A percentile compares a stretch with the other conserved stretches of the same genome.
Evolutionary conservation across 2,113 vertebrate genomes (phyloP).

Genomic region (Isichthys henryi): DNA sequence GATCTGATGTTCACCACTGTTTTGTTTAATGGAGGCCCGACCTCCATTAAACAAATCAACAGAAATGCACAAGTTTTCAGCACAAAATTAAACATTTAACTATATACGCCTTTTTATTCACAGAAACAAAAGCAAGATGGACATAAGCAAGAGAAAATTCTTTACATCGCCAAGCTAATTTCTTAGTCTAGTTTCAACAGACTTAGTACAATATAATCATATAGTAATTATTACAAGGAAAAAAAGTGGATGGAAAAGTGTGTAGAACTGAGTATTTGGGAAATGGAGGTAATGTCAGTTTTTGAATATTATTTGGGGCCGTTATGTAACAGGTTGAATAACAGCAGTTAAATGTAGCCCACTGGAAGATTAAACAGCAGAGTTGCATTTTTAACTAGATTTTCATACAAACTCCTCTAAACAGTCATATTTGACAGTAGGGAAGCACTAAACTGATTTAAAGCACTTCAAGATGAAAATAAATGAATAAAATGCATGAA

Average conservation of each 20-base stretch:
- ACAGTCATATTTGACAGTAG: background rate
- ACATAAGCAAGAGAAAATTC: constrained; percentile 44
- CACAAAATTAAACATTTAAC: background rate
- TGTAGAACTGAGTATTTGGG: background rate
- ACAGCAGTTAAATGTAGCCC: background rate
- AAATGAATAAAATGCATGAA: constrained; percentile 4
- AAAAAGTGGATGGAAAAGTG: background rate
- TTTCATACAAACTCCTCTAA: background rate
- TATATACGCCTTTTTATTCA: background rate
- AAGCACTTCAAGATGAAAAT: background rate
- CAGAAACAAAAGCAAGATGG: constrained; percentile 40
- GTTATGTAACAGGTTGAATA: background rate
- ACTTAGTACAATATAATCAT: background rate
- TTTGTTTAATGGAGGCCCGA: background rate
- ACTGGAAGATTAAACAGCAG: background rate
- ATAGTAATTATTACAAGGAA: no score
- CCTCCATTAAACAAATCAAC: background rate
- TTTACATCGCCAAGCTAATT: constrained; percentile 57
- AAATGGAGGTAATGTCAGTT: background rate
- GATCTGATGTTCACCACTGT: background rate
- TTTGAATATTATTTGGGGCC: background rate
- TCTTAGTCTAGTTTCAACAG: background rate
- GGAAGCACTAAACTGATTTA: background rate
- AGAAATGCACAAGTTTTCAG: background rate
- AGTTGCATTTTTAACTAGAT: constrained; percentile 1